phyloP scores from a whole-genome alignment of 2,113 vertebrate species.

The Oenanthe oenanthe region DNA sequence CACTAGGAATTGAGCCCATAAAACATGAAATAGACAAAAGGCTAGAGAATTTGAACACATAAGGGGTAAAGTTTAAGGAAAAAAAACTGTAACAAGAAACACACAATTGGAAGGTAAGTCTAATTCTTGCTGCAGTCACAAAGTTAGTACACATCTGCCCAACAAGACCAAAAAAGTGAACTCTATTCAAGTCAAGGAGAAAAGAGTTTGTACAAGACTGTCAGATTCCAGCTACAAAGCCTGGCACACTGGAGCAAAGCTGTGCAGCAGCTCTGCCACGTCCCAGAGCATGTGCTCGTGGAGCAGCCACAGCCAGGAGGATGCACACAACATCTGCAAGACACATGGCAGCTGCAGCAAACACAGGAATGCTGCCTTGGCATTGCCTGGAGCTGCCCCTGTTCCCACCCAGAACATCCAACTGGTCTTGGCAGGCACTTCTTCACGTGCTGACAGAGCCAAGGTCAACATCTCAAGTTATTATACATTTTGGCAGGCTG shows the following conservation, averaged over 20 bases:
- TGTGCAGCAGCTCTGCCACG: fast-evolving
- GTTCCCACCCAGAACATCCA: fast-evolving
- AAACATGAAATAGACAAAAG: background rate
- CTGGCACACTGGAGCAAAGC: fast-evolving
- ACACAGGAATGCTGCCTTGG: background rate
- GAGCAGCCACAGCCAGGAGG: background rate
- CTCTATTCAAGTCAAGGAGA: background rate
- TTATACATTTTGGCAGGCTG: background rate
- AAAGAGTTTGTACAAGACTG: background rate
- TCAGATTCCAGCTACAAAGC: background rate
- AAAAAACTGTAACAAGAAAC: background rate
- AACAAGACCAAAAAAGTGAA: background rate
- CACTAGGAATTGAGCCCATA: background rate
- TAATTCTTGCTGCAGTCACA: background rate
- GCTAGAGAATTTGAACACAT: background rate
- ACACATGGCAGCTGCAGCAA: fast-evolving
- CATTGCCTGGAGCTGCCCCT: background rate
- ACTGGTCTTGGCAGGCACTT: background rate
- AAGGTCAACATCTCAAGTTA: background rate
- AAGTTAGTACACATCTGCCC: background rate
- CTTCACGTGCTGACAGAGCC: background rate
- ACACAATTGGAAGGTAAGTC: background rate
- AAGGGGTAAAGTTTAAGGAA: background rate
- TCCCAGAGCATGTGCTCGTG: background rate
- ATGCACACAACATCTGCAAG: fast-evolving